A percentile compares a stretch with the other conserved stretches of the same genome.
phyloP scores from a whole-genome alignment of 2,113 vertebrate genomes.

The Pygoscelis adeliae region DNA sequence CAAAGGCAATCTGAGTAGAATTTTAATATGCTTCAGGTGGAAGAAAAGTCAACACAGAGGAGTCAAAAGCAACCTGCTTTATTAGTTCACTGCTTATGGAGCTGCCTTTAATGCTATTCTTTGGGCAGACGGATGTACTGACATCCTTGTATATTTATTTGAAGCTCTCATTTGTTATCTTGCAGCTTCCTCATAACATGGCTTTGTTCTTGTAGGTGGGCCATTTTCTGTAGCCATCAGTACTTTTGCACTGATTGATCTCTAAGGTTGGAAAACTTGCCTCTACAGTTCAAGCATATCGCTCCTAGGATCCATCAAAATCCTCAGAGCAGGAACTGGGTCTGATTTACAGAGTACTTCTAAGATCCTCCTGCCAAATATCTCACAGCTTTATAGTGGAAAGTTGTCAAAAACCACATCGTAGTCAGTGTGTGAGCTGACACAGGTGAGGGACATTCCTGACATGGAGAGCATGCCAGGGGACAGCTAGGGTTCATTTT shows the following conservation, averaged over 20 bases:
- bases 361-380: neutral
- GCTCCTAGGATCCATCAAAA: neutral
- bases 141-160: neutral
- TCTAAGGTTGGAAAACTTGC: neutral
- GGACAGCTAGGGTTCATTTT: neutral
- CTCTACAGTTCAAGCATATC: neutral
- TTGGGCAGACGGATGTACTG: neutral
- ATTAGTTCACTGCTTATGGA: neutral
- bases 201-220: neutral
- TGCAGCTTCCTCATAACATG: neutral
- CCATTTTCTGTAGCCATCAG: neutral
- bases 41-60: neutral
- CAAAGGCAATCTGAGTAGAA: neutral
- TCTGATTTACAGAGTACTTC: neutral
- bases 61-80: neutral
- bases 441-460: neutral
- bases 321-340: neutral
- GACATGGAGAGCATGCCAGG: accelerated
- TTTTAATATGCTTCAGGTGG: neutral
- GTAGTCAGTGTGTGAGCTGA: neutral
- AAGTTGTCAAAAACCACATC: neutral
- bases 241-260: neutral
- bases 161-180: neutral
- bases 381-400: neutral
- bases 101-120: neutral